These are phyloP conservation scores for Caenorhabditis sp. DNA, from an alignment of 2,888 invertebrate genomes.

Conservation along the genomic window DNA sequence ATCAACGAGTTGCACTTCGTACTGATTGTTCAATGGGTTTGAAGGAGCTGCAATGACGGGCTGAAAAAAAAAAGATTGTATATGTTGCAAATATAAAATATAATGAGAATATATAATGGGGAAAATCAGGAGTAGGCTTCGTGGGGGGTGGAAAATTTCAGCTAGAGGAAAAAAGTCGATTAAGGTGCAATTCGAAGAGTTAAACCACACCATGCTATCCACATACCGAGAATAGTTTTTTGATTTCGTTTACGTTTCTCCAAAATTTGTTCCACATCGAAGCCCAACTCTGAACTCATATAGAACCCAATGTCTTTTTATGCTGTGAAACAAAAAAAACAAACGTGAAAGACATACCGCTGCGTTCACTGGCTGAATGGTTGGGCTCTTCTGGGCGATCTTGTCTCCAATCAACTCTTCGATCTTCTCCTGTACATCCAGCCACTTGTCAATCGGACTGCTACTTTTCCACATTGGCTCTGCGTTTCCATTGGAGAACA, in stretches of 20 bases:
- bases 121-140: constrained; percentile 22
- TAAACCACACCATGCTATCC: constrained; percentile 57
- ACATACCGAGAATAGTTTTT: constrained; percentile 49
- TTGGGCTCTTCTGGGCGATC: constrained; percentile 25
- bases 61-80: constrained; percentile 33
- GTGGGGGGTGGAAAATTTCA: background rate
- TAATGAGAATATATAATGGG: too few species aligned
- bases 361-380: constrained; percentile 38
- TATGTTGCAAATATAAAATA: background rate
- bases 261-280: constrained; percentile 53
- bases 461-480: constrained; percentile 70
- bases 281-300: constrained; percentile 52
- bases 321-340: background rate
- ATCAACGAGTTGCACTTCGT: constrained; percentile 89
- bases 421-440: constrained; percentile 74
- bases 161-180: constrained; percentile 41
- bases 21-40: constrained; percentile 71
- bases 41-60: constrained; percentile 55
- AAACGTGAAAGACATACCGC: constrained; percentile 31
- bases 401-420: constrained; percentile 69
- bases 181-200: constrained; percentile 55
- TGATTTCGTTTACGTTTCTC: constrained; percentile 38
- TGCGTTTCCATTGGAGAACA: constrained; percentile 64
- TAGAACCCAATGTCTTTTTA: constrained; percentile 3
- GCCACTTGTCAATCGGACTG: constrained; percentile 70